phyloP scores from a whole-genome alignment of 2,888 invertebrate genomes.

The Leptarthrus brevirostris region DNA sequence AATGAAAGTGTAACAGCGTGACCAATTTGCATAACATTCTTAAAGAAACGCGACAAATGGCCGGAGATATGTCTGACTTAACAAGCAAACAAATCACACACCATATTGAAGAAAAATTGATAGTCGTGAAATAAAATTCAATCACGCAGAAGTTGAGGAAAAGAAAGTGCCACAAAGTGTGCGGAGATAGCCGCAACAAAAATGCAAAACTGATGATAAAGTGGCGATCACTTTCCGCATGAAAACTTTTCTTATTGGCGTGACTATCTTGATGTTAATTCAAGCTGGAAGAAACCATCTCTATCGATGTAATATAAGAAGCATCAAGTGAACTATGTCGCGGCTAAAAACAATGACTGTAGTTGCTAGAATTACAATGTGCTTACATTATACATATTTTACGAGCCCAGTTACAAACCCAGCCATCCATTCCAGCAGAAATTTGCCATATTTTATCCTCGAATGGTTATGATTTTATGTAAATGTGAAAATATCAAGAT shows the following conservation, averaged over 20 bases:
- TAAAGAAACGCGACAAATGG: not conserved
- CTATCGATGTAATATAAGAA: not conserved
- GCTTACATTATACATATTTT: too few species aligned
- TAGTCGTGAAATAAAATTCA: conserved; percentile 11
- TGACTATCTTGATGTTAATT: too few species aligned
- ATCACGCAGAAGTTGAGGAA: conserved; percentile 24
- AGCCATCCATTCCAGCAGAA: too few species aligned
- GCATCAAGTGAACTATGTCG: not conserved
- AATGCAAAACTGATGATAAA: too few species aligned
- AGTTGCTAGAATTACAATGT: not conserved
- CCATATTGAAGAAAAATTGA: not conserved
- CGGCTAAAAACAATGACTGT: not conserved
- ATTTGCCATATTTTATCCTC: too few species aligned
- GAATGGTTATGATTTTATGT: not conserved
- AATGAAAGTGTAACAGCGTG: not conserved
- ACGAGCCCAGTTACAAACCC: too few species aligned
- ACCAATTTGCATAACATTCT: not conserved
- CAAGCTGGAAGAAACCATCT: too few species aligned
- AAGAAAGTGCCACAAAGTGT: conserved; percentile 1
- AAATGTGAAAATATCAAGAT: not conserved
- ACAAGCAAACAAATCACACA: too few species aligned
- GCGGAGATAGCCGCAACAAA: too few species aligned
- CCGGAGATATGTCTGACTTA: too few species aligned
- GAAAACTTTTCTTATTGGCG: not conserved
- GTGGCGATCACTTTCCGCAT: too few species aligned